A percentile compares a stretch with the other conserved stretches of the same genome.
Evolutionary conservation across 2,113 vertebrate genomes (phyloP).

Genomic region (Pithys albifrons): DNA sequence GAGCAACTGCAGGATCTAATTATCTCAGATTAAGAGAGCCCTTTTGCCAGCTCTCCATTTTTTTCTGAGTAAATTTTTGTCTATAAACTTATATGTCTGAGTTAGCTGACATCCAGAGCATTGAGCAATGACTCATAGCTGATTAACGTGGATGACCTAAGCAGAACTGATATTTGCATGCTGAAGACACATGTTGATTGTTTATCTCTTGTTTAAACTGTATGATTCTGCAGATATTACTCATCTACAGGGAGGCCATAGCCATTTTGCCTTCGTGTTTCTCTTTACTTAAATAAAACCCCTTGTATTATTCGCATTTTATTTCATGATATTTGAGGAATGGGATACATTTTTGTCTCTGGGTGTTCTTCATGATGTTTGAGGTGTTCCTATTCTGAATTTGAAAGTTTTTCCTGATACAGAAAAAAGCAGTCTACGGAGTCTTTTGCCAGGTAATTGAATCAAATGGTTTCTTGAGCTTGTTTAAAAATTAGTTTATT

Average conservation of each 20-base stretch:
- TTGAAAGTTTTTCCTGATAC: background rate
- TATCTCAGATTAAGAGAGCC: background rate
- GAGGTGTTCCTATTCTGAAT: background rate
- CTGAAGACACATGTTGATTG: background rate
- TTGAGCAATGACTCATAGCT: background rate
- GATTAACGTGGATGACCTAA: background rate
- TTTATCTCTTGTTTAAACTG: conserved; percentile 4
- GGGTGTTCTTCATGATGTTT: background rate
- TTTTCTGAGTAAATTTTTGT: background rate
- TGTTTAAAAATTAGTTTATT: background rate
- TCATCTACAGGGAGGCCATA: background rate
- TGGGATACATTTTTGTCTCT: background rate
- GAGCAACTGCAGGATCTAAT: background rate
- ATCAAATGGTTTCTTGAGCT: background rate
- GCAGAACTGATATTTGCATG: background rate
- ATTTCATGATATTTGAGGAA: background rate
- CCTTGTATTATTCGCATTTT: background rate
- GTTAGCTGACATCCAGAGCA: background rate
- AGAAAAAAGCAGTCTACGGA: background rate
- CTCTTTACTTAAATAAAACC: background rate
- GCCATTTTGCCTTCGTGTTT: background rate
- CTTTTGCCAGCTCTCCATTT: background rate
- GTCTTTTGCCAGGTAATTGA: background rate
- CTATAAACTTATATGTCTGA: background rate
- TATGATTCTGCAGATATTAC: background rate